Base-by-base conservation (phyloP, 2,888 invertebrate genomes). In the Acrobasis consociella region DNA sequence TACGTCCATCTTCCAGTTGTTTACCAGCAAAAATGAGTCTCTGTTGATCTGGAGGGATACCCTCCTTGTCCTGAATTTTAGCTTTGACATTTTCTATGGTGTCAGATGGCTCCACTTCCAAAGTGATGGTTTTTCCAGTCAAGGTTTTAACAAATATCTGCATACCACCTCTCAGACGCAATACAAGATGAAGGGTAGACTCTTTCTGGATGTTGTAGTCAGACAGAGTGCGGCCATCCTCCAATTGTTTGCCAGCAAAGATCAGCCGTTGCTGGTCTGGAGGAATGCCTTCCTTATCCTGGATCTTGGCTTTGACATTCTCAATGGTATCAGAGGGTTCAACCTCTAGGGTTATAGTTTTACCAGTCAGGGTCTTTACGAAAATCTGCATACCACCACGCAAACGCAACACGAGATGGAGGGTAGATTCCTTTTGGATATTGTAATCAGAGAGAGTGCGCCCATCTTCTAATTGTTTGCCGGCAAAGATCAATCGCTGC, bases 321-420 rank as follows among this genome's bases (percentile, higher is more conserved):
- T 82, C 82, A 51, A 82, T 82, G 0, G 81, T 81, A 62, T 82
- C 82, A 0, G 82, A 77, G 0, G 81, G 67, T n/a, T 82, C 82
- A 0, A 80, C 81, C 60, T 82, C 82, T 0, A 82, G 31, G 0
- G 82, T 82, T 11, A 82, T 82, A 0, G 82, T 82, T 52, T 82
- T 82, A 0, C 82, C 82, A 22, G 81, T 82, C 0, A 82, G 68
- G 2, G 82, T 82, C 58, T 82, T 82, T 0, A 82, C 82, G 49
- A 81, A 83, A 22, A 83, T 83, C 68, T 82, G 81, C 82, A 81
- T 82, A 16, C 80, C 80, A 64, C 80, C 80, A 38, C 81, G 71
- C 0, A 81, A 73, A 72, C 81, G 78, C 13, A 81, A 62, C 0
- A 82, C 81, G 56, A 82, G 62, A 38, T 82, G 74, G 0, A 74